These are phyloP conservation scores for Eugnorisma glareosa DNA, from an alignment of 2,888 invertebrate species.

Conservation along the genomic window DNA sequence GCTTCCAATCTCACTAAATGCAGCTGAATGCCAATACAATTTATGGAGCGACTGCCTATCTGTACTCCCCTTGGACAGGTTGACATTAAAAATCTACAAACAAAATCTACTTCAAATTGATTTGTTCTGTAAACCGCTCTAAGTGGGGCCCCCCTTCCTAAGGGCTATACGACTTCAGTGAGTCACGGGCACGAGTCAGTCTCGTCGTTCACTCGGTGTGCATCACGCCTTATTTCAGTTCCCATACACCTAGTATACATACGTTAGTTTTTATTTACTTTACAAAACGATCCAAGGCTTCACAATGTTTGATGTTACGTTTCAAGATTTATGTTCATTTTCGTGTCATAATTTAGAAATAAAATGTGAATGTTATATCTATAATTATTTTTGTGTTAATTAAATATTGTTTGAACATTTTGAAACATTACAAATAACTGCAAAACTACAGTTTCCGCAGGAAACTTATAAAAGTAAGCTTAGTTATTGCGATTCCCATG, in stretches of 20 bases:
- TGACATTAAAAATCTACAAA: too few species aligned
- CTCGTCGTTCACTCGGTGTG: conserved; percentile 32
- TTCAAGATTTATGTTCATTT: conserved; percentile 46
- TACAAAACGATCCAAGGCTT: conserved; percentile 60
- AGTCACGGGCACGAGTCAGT: conserved; percentile 43
- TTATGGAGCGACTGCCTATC: too few species aligned
- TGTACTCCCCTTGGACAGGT: too few species aligned
- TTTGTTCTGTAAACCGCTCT: too few species aligned
- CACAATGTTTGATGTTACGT: conserved; percentile 52
- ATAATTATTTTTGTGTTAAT: conserved; percentile 28
- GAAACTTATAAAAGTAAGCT: neutral
- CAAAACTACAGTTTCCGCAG: neutral
- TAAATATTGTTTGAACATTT: conserved; percentile 6
- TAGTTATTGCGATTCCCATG: neutral
- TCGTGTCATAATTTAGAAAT: conserved; percentile 30
- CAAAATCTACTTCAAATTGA: too few species aligned
- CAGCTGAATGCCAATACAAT: too few species aligned
- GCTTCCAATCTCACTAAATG: too few species aligned
- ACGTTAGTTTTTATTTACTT: conserved; percentile 53
- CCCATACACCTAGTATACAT: conserved; percentile 28
- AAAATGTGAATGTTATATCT: conserved; percentile 6
- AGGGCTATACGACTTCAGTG: conserved; percentile 49
- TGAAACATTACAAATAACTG: neutral
- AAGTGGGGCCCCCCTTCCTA: conserved; percentile 21
- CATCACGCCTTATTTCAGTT: conserved; percentile 59